These are phyloP conservation scores for Colletes latitarsis DNA, from an alignment of 1,140 invertebrate genomes.

Conservation along the genomic window DNA sequence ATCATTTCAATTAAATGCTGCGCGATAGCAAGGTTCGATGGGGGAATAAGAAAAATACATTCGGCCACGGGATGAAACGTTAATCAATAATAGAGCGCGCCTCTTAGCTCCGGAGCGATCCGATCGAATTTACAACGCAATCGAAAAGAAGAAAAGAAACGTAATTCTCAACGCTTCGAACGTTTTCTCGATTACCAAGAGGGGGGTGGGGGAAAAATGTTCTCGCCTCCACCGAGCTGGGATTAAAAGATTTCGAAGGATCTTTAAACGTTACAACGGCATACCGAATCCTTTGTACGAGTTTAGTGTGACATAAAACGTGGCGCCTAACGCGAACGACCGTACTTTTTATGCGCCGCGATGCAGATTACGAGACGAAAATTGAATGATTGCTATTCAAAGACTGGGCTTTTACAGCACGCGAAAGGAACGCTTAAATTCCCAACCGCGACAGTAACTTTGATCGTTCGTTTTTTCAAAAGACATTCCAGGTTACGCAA, in stretches of 20 bases:
- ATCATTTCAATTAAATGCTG: constrained; percentile 16
- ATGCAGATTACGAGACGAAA: constrained; percentile 3
- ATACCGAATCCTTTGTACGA: not conserved
- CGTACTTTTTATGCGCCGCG: not conserved
- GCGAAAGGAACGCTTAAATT: not conserved
- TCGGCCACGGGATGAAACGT: not conserved
- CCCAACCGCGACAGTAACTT: not conserved
- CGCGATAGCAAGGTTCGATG: not conserved
- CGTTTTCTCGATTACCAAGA: not conserved
- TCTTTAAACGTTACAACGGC: not conserved
- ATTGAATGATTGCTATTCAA: not conserved
- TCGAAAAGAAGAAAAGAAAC: not conserved
- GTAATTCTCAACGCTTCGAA: not conserved
- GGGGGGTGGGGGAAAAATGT: not conserved
- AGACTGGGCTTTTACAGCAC: not conserved
- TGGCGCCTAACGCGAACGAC: not conserved
- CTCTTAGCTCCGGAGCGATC: not conserved
- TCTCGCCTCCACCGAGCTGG: not conserved
- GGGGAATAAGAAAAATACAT: constrained; percentile 7
- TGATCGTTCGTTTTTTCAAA: not conserved
- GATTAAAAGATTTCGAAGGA: not conserved
- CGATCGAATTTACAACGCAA: not conserved
- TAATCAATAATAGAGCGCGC: not conserved
- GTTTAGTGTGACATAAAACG: not conserved
- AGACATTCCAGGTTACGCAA: not conserved